Evolutionary conservation across 2,888 invertebrate species (phyloP).

Genomic region (Mantis religiosa): DNA sequence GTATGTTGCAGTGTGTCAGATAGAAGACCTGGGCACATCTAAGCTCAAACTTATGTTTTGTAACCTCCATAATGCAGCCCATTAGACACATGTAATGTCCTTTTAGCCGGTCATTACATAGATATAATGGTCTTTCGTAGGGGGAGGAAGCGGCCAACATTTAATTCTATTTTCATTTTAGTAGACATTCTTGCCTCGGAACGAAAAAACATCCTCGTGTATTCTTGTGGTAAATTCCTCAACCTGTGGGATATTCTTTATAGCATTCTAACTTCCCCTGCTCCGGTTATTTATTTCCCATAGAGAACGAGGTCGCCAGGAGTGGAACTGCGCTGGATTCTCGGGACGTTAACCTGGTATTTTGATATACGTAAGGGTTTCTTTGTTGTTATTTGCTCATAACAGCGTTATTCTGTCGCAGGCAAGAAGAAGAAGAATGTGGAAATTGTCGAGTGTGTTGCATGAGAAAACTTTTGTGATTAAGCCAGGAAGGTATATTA

Average conservation of each 20-base stretch:
- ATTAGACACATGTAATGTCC: neutral
- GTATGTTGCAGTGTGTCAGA: neutral
- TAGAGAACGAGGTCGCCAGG: neutral
- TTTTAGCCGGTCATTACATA: neutral
- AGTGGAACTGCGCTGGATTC: neutral
- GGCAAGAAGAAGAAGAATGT: no score
- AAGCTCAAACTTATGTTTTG: neutral
- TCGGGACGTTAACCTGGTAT: neutral
- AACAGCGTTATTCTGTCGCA: no score
- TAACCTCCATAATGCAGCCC: neutral
- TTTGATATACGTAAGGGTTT: neutral
- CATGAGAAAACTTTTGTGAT: no score
- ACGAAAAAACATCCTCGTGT: neutral
- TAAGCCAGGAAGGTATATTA: no score
- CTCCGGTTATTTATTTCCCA: neutral
- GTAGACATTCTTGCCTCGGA: neutral
- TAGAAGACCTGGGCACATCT: neutral
- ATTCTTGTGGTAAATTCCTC: neutral
- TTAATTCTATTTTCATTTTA: slow-evolving; percentile 1
- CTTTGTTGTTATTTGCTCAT: no score
- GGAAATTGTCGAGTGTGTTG: no score
- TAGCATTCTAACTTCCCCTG: neutral
- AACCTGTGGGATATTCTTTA: slow-evolving; percentile 18
- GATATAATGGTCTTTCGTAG: neutral
- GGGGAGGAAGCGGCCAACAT: neutral